These are phyloP conservation scores for Accipiter badius DNA, from an alignment of 2,797 vertebrate genomes.

Conservation along the genomic window DNA sequence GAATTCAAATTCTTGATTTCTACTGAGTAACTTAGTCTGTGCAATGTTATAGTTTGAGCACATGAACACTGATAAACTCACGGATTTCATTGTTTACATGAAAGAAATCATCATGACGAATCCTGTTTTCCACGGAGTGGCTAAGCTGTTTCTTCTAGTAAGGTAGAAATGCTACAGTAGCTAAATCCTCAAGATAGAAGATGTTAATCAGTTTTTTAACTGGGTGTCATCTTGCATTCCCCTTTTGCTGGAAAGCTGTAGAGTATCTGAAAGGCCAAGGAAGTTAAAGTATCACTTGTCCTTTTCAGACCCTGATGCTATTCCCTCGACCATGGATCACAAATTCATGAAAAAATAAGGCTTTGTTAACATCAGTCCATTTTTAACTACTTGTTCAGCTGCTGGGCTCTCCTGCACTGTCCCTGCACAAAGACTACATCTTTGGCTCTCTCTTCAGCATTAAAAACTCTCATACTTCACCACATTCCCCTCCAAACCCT, in stretches of 20 bases:
- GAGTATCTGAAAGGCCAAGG: not conserved
- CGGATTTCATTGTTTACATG: not conserved
- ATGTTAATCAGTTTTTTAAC: not conserved
- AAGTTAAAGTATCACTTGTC: not conserved
- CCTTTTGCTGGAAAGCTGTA: not conserved
- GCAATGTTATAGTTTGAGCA: not conserved
- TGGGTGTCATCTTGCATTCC: not conserved
- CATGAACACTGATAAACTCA: not conserved
- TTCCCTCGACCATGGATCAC: not conserved
- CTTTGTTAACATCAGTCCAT: not conserved
- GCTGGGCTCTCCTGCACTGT: not conserved
- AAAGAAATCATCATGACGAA: not conserved
- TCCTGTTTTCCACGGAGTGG: not conserved
- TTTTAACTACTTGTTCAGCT: not conserved
- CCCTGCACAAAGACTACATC: not conserved
- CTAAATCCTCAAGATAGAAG: not conserved
- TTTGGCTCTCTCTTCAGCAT: not conserved
- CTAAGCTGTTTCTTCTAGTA: not conserved
- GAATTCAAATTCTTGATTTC: not conserved
- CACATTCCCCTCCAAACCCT: rapidly evolving
- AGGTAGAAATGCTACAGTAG: not conserved
- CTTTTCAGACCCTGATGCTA: not conserved
- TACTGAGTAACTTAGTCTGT: not conserved
- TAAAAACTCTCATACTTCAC: not conserved
- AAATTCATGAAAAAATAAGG: not conserved